phyloP scores from a whole-genome alignment of 2,113 vertebrate genomes.

The Chaetops frenatus region DNA sequence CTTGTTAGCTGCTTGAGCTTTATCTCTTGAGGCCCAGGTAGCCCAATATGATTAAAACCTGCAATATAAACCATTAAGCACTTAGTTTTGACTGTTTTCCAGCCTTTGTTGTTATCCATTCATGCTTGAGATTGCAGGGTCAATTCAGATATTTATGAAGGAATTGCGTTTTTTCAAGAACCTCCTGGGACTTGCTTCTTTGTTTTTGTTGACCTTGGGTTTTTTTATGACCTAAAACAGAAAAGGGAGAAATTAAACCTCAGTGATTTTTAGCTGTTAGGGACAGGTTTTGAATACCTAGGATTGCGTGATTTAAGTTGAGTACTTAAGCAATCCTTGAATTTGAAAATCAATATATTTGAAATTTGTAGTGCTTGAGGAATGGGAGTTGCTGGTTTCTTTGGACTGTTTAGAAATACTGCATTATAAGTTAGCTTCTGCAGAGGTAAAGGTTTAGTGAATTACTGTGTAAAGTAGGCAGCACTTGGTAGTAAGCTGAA shows the following conservation, averaged over 20 bases:
- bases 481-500: background rate
- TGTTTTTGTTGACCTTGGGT: background rate
- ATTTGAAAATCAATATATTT: background rate
- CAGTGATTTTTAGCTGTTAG: background rate
- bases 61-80: background rate
- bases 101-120: background rate
- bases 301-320: background rate
- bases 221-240: background rate
- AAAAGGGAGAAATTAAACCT: background rate
- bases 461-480: background rate
- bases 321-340: background rate
- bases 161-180: background rate
- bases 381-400: background rate
- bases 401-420: background rate
- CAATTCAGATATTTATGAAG: background rate
- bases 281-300: background rate
- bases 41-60: background rate
- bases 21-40: background rate
- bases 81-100: background rate
- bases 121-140: background rate
- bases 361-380: background rate
- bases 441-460: background rate
- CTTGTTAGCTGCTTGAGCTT: background rate
- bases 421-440: background rate
- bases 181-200: background rate